Conservation (phyloP, 2,888 invertebrate species). For the Orthosia cruda region DNA sequence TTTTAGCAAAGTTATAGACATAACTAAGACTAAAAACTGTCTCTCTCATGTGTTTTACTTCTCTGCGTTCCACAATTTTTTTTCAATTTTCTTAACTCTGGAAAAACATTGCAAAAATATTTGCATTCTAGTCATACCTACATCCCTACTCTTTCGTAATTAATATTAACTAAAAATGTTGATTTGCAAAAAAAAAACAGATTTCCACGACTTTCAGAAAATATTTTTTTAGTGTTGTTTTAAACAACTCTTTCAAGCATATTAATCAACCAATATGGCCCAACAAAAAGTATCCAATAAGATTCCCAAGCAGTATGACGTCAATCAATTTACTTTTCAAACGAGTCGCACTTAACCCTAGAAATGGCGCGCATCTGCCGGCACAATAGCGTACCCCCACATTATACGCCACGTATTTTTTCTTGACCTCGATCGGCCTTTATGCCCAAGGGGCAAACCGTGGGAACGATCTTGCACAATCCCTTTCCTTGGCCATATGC, state of each 20-base stretch:
- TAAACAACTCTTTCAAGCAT: neutral
- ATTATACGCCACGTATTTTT: slow-evolving; percentile 90
- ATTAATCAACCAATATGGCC: neutral
- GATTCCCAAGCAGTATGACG: slow-evolving; percentile 71
- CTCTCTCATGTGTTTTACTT: neutral
- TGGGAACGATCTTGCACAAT: slow-evolving; percentile 91
- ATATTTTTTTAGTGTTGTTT: neutral
- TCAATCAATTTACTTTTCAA: slow-evolving; percentile 87
- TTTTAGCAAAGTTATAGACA: neutral
- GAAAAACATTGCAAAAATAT: neutral
- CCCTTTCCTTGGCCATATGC: slow-evolving; percentile 91
- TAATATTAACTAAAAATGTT: no score
- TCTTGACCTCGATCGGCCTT: slow-evolving; percentile 90
- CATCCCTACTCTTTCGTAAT: no score
- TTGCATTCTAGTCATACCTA: no score
- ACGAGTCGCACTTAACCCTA: slow-evolving; percentile 89
- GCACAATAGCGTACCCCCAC: slow-evolving; percentile 87
- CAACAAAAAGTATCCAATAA: slow-evolving; percentile 57
- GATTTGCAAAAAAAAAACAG: neutral
- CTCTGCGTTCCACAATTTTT: neutral
- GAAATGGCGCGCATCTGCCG: slow-evolving; percentile 88
- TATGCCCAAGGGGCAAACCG: slow-evolving; percentile 90
- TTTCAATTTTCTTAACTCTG: neutral
- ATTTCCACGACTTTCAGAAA: neutral
- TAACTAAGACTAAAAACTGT: neutral